Evolutionary conservation across 2,797 vertebrate species (phyloP).

Genomic region (Rhinella marina): DNA sequence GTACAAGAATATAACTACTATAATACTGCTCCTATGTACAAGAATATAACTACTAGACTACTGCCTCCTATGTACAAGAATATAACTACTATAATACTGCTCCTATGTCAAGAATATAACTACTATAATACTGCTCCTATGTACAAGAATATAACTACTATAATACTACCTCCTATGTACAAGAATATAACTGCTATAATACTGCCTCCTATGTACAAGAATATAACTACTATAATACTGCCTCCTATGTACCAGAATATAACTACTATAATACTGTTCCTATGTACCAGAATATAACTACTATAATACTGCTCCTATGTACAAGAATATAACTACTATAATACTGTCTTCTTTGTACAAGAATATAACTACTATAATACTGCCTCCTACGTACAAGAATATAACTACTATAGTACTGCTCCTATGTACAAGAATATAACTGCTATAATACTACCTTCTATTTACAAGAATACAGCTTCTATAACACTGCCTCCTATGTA

Average conservation of each 20-base stretch:
- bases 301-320: neutral
- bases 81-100: slow-evolving; percentile 3
- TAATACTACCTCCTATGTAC: neutral
- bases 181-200: neutral
- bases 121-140: neutral
- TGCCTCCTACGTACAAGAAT: neutral
- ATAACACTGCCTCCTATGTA: neutral
- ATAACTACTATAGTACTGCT: neutral
- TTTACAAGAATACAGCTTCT: neutral
- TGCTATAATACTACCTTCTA: neutral
- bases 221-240: neutral
- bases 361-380: neutral
- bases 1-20: too few species aligned
- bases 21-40: neutral
- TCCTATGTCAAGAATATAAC: neutral
- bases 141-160: neutral
- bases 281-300: neutral
- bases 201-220: neutral
- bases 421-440: neutral
- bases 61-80: neutral
- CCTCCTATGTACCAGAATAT: too few species aligned
- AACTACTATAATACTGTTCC: neutral
- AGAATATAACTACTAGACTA: neutral
- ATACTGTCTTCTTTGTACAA: neutral
- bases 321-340: too few species aligned